A percentile compares a stretch with the other conserved stretches of the same genome.
Evolutionary conservation across 2,797 vertebrate species (phyloP).

Genomic region (Malurus splendens): DNA sequence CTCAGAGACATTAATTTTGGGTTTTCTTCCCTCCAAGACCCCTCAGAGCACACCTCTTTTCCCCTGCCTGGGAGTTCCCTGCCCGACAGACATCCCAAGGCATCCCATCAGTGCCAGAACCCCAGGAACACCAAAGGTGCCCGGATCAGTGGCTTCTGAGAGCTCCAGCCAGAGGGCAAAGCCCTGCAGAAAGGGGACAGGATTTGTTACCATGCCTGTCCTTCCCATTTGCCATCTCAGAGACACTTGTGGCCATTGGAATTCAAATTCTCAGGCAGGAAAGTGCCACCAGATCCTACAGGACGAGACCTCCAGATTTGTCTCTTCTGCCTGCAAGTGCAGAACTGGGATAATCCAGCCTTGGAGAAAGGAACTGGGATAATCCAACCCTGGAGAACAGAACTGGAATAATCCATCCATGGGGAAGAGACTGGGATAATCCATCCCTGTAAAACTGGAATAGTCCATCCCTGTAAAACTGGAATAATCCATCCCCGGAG

Average conservation of each 20-base stretch:
- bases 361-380: neutral
- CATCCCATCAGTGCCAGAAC: neutral
- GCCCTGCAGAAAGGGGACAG: neutral
- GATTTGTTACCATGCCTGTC: neutral
- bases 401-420: neutral
- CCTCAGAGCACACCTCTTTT: neutral
- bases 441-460: neutral
- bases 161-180: neutral
- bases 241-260: no score
- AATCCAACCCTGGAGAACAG: accelerated
- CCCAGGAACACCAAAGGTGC: neutral
- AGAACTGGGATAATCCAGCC: neutral
- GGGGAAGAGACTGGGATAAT: no score
- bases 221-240: neutral
- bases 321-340: neutral
- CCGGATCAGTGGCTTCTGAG: neutral
- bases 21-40: neutral
- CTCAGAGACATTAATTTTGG: neutral
- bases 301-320: neutral
- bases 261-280: neutral
- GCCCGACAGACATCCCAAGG: neutral
- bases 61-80: neutral
- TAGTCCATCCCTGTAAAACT: neutral
- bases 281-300: neutral
- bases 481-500: neutral